phyloP scores from a whole-genome alignment of 2,797 vertebrate genomes.

The Gymnopithys bicolor region DNA sequence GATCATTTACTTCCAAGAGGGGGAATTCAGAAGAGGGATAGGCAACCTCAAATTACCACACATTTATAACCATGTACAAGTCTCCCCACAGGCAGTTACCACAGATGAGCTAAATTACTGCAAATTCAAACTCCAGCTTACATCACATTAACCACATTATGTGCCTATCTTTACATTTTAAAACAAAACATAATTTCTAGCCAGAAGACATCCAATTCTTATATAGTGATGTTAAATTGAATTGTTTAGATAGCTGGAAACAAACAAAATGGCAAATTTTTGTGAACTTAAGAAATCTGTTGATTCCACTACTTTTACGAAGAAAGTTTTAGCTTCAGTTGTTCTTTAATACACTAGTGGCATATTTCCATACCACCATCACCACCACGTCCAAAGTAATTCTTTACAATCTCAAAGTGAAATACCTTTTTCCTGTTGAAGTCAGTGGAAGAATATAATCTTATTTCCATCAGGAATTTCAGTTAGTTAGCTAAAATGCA shows the following conservation, averaged over 20 bases:
- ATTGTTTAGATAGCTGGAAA: not conserved
- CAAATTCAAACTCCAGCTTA: constrained; percentile 42
- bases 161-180: constrained; percentile 33
- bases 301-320: not conserved
- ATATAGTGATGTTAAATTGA: not conserved
- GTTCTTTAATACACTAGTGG: not conserved
- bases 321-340: not conserved
- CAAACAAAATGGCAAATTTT: not conserved
- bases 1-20: constrained; percentile 63
- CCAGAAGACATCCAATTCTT: not conserved
- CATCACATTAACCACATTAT: constrained; percentile 23
- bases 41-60: constrained; percentile 72
- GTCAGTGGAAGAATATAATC: not conserved
- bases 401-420: not conserved
- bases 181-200: constrained; percentile 18
- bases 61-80: constrained; percentile 56
- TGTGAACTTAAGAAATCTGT: not conserved
- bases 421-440: not conserved
- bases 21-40: constrained; percentile 70
- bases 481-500: not conserved
- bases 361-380: not conserved
- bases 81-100: constrained; percentile 66
- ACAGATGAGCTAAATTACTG: constrained; percentile 62
- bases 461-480: not conserved
- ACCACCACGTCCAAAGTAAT: not conserved